Conservation (phyloP, 2,113 vertebrate genomes). For the Halcyon malimbica region DNA sequence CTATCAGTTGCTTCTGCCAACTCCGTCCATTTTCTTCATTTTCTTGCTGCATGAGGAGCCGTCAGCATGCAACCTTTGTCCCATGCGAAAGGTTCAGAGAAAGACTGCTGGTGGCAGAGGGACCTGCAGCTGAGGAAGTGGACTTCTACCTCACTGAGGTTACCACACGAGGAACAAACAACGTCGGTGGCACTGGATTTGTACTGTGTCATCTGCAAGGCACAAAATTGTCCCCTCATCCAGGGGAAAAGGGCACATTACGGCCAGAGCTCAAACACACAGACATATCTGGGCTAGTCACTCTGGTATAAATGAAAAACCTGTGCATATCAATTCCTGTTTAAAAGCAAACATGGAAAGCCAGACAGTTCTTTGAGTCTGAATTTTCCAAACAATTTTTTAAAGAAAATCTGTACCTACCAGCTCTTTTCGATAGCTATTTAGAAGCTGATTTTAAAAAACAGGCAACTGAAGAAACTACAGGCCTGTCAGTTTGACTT, state of each 20-base stretch:
- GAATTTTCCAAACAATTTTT: not conserved
- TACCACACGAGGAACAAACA: not conserved
- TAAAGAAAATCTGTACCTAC: not conserved
- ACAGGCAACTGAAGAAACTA: not conserved
- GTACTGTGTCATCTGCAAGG: not conserved
- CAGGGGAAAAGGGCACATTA: not conserved
- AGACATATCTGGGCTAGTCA: not conserved
- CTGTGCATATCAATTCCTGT: rapidly evolving
- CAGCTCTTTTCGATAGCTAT: not conserved
- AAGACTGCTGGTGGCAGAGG: not conserved
- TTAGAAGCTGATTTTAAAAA: not conserved
- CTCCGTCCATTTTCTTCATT: not conserved
- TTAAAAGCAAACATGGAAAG: not conserved
- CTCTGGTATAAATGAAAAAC: not conserved
- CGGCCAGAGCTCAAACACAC: not conserved
- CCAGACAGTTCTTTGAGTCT: not conserved
- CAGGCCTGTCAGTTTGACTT: no score
- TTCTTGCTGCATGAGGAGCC: not conserved
- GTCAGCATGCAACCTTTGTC: not conserved
- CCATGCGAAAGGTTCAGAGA: not conserved
- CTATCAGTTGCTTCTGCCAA: not conserved
- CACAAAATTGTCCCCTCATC: not conserved
- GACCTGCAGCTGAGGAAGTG: not conserved
- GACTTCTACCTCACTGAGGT: not conserved
- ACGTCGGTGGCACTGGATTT: not conserved